Evolutionary conservation across 1,140 invertebrate species (phyloP).

Genomic region (Drosophila orosa): DNA sequence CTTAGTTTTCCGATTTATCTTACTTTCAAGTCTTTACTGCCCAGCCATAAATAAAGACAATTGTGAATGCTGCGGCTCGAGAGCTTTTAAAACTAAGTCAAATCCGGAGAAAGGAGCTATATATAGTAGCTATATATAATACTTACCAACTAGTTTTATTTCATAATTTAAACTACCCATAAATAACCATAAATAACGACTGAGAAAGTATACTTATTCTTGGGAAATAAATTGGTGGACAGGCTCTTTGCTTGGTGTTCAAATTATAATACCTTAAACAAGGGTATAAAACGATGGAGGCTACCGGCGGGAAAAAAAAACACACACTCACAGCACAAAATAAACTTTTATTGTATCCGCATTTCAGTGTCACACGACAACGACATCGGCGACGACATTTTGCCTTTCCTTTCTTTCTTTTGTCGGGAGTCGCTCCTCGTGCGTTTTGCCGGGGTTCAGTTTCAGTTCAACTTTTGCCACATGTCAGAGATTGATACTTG

Average conservation of each 20-base stretch:
- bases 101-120: not conserved
- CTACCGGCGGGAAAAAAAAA: not conserved
- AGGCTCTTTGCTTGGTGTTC: not conserved
- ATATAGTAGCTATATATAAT: not conserved
- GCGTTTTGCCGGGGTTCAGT: constrained; percentile 36
- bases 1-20: not conserved
- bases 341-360: constrained; percentile 82
- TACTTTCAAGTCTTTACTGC: not conserved
- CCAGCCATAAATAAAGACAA: not conserved
- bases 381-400: constrained; percentile 51
- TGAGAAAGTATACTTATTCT: not conserved
- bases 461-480: constrained; percentile 64
- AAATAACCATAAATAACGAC: not conserved
- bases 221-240: not conserved
- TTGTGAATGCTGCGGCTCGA: not conserved
- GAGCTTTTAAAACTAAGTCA: not conserved
- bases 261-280: constrained; percentile 10
- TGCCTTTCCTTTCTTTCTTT: constrained; percentile 51
- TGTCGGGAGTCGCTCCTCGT: constrained; percentile 8
- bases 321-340: constrained; percentile 25
- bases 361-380: constrained; percentile 75
- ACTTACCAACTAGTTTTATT: too few relatives aligned
- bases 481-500: constrained; percentile 81
- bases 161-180: not conserved
- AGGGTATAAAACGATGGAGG: constrained; percentile 24